Evolutionary conservation across 2,797 vertebrate species (phyloP).

Genomic region (Bothrops alternatus): DNA sequence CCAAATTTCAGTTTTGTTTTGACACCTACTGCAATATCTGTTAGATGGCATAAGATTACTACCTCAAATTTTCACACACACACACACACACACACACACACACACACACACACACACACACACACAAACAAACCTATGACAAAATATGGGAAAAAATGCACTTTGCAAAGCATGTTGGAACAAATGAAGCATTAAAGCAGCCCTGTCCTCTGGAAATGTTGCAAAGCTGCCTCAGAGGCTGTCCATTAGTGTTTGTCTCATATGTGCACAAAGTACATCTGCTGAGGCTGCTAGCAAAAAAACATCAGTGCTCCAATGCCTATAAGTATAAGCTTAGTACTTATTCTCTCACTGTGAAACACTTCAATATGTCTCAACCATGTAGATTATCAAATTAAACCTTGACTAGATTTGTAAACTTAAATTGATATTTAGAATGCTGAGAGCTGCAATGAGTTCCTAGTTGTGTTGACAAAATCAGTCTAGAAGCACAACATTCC

Average conservation of each 20-base stretch:
- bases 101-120: not conserved
- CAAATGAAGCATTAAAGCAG: not conserved
- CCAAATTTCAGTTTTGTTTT: constrained; percentile 59
- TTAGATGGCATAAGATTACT: constrained; percentile 56
- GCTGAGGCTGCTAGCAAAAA: not conserved
- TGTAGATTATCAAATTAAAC: not conserved
- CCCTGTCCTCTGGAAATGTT: not conserved
- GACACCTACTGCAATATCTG: constrained; percentile 57
- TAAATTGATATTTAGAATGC: not conserved
- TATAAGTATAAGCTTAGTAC: not conserved
- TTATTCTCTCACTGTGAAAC: not conserved
- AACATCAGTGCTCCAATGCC: not conserved
- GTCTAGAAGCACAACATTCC: not conserved
- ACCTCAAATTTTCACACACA: constrained; percentile 17
- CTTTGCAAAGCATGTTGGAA: not conserved
- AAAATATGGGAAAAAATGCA: not conserved
- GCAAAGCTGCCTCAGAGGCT: not conserved
- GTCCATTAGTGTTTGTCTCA: not conserved
- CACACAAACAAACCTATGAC: not conserved
- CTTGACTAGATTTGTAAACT: not conserved
- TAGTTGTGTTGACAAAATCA: not conserved
- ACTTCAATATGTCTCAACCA: not conserved
- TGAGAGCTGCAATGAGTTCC: not conserved
- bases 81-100: not conserved
- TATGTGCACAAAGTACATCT: not conserved